Base-by-base conservation (phyloP, 2,113 vertebrate genomes). In the Peromyscus polionotus region DNA sequence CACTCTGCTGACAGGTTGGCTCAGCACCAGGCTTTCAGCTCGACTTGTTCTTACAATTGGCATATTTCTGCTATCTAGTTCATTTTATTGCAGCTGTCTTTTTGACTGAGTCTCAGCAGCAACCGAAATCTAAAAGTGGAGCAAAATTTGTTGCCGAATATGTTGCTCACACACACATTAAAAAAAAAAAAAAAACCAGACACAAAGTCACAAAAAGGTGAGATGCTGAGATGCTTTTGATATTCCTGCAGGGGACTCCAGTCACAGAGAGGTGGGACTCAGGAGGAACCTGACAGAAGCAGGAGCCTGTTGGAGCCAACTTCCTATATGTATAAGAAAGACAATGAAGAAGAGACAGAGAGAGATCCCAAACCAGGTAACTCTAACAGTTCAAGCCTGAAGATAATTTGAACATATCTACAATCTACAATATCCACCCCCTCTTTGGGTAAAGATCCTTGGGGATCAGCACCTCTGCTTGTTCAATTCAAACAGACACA, bases 1-100 rank as follows among this genome's bases (percentile, higher is more conserved):
- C 24, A 87, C 28, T 24, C 17, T 33, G 19, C 31, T 84, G 76
- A 89, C 61, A 61, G 59, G 3, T 31, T 75, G 90, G 45, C 54
- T 93, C 61, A 54, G 65, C 22, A 48, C 75, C 88, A 94, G 19
- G 19, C 39, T 75, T 84, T 63, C 59, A 22, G n/a, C 6, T 91
- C 39, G 93, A 88, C 81, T 75, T 87, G 76, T 72, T 73, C 61
- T 88, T 88, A 48, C 59, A 81, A 89, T 84, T 91, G 72, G 61
- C 72, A 79, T 70, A 73, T 97, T 93, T 89, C 65, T 93, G 54
- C 59, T 77, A n/a, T 54, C 33, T 39, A 54, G 51, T 86, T 89
- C 73, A 96, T 91, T 97, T 72, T 91, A 90, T 67, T 93, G 5
- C 54, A 92, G 68, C 36, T 86, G 26, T 77, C 28, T 72, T 81